A percentile compares a stretch with the other conserved stretches of the same genome.
Evolutionary conservation across 2,113 vertebrate genomes (phyloP).

Genomic region (Amphilophus citrinellus): DNA sequence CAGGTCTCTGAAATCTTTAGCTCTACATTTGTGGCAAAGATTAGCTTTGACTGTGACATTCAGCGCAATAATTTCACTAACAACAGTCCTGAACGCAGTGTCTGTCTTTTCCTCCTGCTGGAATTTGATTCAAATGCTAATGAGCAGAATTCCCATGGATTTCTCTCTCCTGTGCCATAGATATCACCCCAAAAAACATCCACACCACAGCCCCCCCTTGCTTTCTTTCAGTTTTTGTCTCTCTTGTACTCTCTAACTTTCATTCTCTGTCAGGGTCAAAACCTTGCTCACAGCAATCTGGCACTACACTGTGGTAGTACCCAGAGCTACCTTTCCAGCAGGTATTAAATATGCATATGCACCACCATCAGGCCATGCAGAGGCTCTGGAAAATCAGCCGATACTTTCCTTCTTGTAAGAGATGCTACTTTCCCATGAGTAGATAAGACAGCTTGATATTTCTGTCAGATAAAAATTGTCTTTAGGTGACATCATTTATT

Average conservation of each 20-base stretch:
- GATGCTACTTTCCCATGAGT: constrained; percentile 7
- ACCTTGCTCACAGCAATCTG: constrained; percentile 27
- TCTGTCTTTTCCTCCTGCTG: constrained; percentile 61
- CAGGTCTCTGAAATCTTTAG: constrained; percentile 17
- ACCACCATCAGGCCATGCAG: neutral
- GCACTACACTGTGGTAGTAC: neutral
- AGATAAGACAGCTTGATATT: neutral
- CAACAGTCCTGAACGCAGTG: constrained; percentile 50
- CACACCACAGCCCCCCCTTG: neutral
- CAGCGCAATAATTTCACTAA: constrained; percentile 49
- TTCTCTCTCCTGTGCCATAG: constrained; percentile 59
- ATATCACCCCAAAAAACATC: constrained; percentile 45
- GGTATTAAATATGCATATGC: constrained; percentile 23
- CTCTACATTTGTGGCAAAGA: constrained; percentile 30
- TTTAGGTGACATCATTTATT: neutral
- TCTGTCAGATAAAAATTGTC: neutral
- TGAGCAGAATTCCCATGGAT: constrained; percentile 70
- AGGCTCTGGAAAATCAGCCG: neutral
- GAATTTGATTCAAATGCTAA: constrained; percentile 80
- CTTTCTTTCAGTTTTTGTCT: constrained; percentile 29
- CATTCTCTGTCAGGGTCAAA: constrained; percentile 28
- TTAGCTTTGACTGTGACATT: constrained; percentile 42
- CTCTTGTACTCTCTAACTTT: constrained; percentile 23
- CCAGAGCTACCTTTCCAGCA: neutral
- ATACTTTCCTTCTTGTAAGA: neutral